Conservation (phyloP, 1,140 invertebrate genomes). For the Cydia splendana region DNA sequence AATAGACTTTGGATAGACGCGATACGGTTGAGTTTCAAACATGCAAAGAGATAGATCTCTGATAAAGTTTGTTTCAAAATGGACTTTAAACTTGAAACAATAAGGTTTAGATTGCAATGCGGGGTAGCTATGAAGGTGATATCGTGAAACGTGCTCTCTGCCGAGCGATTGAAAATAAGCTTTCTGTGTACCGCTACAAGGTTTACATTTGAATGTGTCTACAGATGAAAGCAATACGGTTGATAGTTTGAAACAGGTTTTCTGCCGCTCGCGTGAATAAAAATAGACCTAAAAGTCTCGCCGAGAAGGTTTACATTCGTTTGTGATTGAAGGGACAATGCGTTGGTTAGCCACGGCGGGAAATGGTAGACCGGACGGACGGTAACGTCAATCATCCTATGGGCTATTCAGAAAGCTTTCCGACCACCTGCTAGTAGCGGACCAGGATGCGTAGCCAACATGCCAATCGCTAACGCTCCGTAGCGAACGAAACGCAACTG, state of each 20-base stretch:
- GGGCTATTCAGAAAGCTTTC: background rate
- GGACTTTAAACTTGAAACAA: background rate
- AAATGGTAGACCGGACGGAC: background rate
- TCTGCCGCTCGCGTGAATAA: background rate
- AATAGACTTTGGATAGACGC: background rate
- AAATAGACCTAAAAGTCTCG: background rate
- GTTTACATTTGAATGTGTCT: background rate
- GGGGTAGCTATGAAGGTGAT: background rate
- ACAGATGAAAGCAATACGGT: background rate
- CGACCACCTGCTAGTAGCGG: background rate
- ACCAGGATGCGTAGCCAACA: no score
- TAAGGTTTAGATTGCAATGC: background rate
- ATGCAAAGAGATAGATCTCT: background rate
- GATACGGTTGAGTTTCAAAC: background rate
- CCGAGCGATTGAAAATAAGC: background rate
- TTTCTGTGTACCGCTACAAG: background rate
- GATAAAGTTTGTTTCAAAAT: background rate
- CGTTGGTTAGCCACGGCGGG: conserved; percentile 9
- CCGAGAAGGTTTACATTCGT: background rate
- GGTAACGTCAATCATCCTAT: background rate
- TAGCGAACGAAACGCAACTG: no score
- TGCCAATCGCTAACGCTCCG: no score
- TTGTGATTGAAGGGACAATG: background rate
- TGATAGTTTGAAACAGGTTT: background rate
- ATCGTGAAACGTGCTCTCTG: background rate